Evolutionary conservation across 2,797 vertebrate species (phyloP), one percentile per base, ranked within the genome.

Genomic region (Poeciliopsis gracilis): DNA sequence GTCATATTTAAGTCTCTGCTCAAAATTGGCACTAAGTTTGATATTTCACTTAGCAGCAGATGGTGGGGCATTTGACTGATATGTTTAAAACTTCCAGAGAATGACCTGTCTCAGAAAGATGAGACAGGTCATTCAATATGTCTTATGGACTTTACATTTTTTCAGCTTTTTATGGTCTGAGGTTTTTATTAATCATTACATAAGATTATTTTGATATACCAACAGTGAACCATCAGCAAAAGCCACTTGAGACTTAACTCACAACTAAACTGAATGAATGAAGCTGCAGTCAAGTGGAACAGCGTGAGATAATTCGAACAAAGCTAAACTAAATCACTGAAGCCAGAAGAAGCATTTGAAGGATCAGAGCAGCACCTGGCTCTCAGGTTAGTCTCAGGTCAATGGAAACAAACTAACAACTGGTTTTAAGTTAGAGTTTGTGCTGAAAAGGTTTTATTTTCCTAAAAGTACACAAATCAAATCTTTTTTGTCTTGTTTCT

Each of bases 281-380:
- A 75, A 66, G 51, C 28, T 10, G 16, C 25, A 36, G 47, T 5
- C 0, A 0, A 47, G 33, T 8, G 13, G 41, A 71, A 41, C 36
- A 3, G 57, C 73, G 73, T 69, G 49, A 80, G 78, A 77, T 75
- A 4, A 63, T 70, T 61, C 43, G 43, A 76, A 12, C 30, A 28
- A 75, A 76, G 71, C 59, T 33, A 75, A 82, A 74, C 10, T 2
- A 0, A 59, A 30, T 30, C 16, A 38, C 55, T 18, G 16, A 73
- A 69, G 46, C 67, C 72, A 78, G 1, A 4, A 70, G 67, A 63
- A 36, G 3, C 83, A 66, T 75, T 78, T 82, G 57, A 78, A 73
- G 70, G 66, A 78, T 76, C 76, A 57, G 55, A 78, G 10, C 78
- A 57, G 30, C 85, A 85, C 74, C 85, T 90, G 83, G 84, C 71